Evolutionary conservation across 2,888 invertebrate species (phyloP).

Genomic region (Catocala nupta): DNA sequence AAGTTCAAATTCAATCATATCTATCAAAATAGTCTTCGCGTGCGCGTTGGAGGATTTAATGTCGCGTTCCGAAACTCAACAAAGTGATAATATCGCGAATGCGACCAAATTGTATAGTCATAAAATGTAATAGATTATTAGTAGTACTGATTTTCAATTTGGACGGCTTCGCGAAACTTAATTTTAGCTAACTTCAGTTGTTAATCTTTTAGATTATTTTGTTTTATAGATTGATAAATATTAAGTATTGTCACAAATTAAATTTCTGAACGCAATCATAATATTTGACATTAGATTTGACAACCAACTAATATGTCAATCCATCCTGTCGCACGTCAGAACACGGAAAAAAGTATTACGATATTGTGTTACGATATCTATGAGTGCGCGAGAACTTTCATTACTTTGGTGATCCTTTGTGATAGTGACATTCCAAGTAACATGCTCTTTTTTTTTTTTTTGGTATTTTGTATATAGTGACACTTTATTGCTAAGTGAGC

Average conservation of each 20-base stretch:
- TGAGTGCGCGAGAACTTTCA: no score
- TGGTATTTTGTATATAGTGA: no score
- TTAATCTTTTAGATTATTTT: conserved; percentile 7
- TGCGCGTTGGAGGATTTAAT: conserved; percentile 8
- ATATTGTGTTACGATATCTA: no score
- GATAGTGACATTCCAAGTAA: no score
- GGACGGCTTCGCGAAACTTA: conserved; percentile 16
- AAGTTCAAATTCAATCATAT: no score
- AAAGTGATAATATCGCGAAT: not conserved
- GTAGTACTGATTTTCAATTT: no score
- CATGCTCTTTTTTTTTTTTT: no score
- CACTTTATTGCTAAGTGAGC: no score
- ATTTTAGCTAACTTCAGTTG: conserved; percentile 11
- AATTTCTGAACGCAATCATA: conserved; percentile 15
- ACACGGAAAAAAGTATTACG: no score
- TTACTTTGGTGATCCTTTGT: no score
- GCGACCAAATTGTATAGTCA: not conserved
- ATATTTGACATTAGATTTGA: conserved; percentile 16
- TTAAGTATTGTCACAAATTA: conserved; percentile 12
- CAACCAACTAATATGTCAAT: conserved; percentile 1
- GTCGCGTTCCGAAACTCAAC: conserved; percentile 24
- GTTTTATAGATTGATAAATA: not conserved
- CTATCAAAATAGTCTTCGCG: no score
- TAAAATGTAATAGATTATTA: conserved; percentile 8
- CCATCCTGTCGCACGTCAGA: no score